Base-by-base conservation (phyloP, 2,888 invertebrate genomes). In the Xylota sylvarum region DNA sequence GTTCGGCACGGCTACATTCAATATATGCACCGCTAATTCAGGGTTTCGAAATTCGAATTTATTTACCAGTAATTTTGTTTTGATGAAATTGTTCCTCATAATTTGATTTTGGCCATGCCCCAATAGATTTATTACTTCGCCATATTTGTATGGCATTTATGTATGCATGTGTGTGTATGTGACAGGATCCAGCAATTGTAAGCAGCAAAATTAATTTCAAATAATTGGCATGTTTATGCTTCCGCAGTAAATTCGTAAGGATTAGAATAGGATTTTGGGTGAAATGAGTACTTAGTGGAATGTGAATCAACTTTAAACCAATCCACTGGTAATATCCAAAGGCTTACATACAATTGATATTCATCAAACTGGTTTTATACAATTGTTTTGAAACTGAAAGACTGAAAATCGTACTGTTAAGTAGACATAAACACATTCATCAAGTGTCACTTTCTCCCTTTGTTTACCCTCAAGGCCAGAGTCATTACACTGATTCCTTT, bases 61-160 rank as follows among this genome's bases (percentile, higher is more conserved):
- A 85, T 85, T 64, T 60, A 37, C 76, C 80, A 76, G 81, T 81
- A 72, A 85, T 85, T 85, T 81, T 81, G 58, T 84, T 85, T 81
- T 85, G 85, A 85, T 81, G 81, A 76, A 85, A 85, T 85, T 85
- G 70, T 65, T 76, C 46, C 81, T 77, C 46, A 81, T 85, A 85
- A 85, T 76, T 81, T 85, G 85, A 81, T 85, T 85, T 65, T 52
- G 56, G 58, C 50, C 64, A 81, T 70, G 70, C 85, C 81, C 67
- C 37, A 64, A 62, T 69, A 14, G 73, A 79, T 84, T 73, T 69
- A 84, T 74, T 60, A 17, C 35, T 12, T 3, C 17, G 7, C 10
- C 37, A n/a, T 17, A 12, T 48, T n/a, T 6, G 3, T 7, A 14
- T 5, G 5, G 23, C n/a, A 23, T 23, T 23, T 50, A 17, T 5